Base-by-base conservation (phyloP, 2,888 invertebrate species). In the Athetis lepigone region DNA sequence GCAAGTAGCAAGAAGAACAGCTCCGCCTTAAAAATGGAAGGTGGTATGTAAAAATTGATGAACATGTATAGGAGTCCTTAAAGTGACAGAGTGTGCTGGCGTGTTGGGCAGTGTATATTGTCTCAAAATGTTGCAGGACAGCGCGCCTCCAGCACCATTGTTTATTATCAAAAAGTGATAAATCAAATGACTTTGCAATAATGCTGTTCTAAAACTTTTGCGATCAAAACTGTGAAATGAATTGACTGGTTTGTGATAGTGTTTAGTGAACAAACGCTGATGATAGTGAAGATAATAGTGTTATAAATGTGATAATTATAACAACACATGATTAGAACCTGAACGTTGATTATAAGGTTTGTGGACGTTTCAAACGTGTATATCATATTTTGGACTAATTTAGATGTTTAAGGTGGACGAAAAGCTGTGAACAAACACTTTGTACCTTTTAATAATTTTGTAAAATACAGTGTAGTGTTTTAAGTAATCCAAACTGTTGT, bases 11-110 rank as follows among this genome's bases (percentile, higher is more conserved):
- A 85, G 88, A 92, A 92, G 88, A 92, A 90, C 92, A 94, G 93
- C 94, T 93, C 95, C 95, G 94, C 95, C 95, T 95, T 94, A 95
- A 95, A 95, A 95, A 94, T 95, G 94, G 95, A 94, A 95, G 95
- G 94, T 95, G 94, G 95, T 94, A 94, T 95, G 94, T 95, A 95
- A 95, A 95, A 95, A 95, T 95, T 95, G 91, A 95, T 95, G 94
- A 94, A 95, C 94, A 94, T 93, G 93, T 94, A 94, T 95, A 93
- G 93, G 88, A 94, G 94, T 94, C 93, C 93, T 94, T 94, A 94
- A 91, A 94, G 93, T 95, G 95, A 94, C 94, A 95, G 94, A 95
- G 94, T 92, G 90, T 90, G 94, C 93, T 93, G 92, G 94, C 92
- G 91, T 91, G 94, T 90, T 87, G 94, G 91, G 89, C 93, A 91